These are phyloP conservation scores for Meriones unguiculatus DNA, from an alignment of 2,113 vertebrate species.

Conservation along the genomic window DNA sequence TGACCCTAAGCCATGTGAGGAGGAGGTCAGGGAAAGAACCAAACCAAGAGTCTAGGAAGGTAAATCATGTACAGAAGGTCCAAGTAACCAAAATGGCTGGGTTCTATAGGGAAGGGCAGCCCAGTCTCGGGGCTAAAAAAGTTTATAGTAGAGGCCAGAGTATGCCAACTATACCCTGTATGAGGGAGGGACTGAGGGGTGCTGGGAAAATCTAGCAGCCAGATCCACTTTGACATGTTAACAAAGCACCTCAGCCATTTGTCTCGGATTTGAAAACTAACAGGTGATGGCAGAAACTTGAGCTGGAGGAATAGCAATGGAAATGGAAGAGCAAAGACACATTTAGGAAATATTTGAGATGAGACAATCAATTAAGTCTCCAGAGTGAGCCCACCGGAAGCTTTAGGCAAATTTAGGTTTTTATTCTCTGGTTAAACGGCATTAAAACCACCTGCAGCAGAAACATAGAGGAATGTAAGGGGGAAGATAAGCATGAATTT, in stretches of 20 bases:
- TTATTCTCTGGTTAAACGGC: neutral
- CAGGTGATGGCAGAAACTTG: neutral
- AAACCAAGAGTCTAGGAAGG: neutral
- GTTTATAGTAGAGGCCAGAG: neutral
- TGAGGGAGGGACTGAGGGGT: neutral
- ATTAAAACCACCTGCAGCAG: conserved; percentile 12
- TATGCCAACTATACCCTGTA: neutral
- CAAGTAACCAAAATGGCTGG: neutral
- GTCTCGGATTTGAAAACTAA: neutral
- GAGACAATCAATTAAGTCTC: neutral
- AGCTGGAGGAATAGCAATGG: neutral
- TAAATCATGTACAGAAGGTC: neutral
- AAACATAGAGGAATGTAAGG: neutral
- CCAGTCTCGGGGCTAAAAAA: neutral
- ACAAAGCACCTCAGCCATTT: neutral
- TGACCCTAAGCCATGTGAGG: neutral
- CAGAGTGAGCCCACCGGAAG: neutral
- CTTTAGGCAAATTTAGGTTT: neutral
- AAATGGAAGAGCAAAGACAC: neutral
- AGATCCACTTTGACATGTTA: neutral
- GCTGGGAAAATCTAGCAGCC: neutral
- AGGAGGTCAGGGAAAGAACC: neutral
- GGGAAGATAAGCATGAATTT: neutral
- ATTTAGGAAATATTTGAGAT: neutral
- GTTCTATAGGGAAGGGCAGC: neutral